A percentile compares a stretch with the other conserved stretches of the same genome.
These are phyloP conservation scores for Peromyscus polionotus DNA, from an alignment of 2,113 vertebrate species.

Conservation along the genomic window DNA sequence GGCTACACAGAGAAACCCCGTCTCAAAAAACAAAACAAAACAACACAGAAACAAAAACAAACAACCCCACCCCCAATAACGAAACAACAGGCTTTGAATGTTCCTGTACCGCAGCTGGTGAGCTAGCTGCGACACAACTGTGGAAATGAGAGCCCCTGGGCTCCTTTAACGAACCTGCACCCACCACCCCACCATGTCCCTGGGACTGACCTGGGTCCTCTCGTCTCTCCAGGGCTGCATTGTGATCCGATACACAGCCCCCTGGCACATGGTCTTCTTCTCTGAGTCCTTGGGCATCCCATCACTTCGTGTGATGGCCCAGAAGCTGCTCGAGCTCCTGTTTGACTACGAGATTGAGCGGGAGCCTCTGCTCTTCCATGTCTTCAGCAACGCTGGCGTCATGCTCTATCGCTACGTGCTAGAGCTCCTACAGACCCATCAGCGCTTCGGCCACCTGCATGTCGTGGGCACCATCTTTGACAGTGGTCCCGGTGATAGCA, in stretches of 20 bases:
- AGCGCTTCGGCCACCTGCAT: conserved; percentile 88
- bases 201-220: conserved; percentile 63
- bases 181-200: background rate
- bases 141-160: background rate
- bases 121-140: background rate
- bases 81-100: background rate
- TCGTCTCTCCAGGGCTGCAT: conserved; percentile 92
- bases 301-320: conserved; percentile 91
- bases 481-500: conserved; percentile 93
- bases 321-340: conserved; percentile 93
- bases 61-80: background rate
- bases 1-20: background rate
- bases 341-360: conserved; percentile 94
- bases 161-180: background rate
- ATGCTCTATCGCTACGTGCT: conserved; percentile 97
- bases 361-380: conserved; percentile 94
- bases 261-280: conserved; percentile 95
- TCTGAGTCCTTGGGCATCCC: conserved; percentile 94
- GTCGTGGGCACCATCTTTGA: conserved; percentile 95
- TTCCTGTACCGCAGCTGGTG: background rate
- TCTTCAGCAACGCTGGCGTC: conserved; percentile 97
- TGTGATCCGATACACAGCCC: conserved; percentile 94
- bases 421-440: conserved; percentile 90
- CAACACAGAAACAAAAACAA: too few species aligned
- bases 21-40: background rate